phyloP scores from a whole-genome alignment of 2,888 invertebrate genomes.

The Mayetiola destructor region DNA sequence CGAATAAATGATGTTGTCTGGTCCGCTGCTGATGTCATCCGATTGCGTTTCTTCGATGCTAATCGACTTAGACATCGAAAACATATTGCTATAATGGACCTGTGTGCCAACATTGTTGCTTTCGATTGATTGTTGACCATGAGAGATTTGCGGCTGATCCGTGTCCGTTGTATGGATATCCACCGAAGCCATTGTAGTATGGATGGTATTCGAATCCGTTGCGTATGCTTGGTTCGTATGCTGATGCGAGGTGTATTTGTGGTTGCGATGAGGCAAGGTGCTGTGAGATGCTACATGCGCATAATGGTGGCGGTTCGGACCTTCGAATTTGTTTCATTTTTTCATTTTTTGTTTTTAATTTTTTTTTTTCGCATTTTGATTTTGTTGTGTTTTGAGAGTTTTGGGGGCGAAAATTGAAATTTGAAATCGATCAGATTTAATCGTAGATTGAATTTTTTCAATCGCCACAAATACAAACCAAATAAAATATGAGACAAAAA shows the following conservation, averaged over 20 bases:
- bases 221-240: constrained; percentile 11
- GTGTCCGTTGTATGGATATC: constrained; percentile 24
- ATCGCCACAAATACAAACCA: background rate
- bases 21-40: constrained; percentile 17
- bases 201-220: constrained; percentile 15
- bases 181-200: constrained; percentile 26
- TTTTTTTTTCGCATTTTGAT: background rate
- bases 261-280: constrained; percentile 22
- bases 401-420: too few species aligned
- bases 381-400: background rate
- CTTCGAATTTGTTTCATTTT: constrained; percentile 21
- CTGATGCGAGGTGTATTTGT: constrained; percentile 26
- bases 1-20: constrained; percentile 34
- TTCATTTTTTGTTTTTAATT: constrained; percentile 1
- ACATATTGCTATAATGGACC: constrained; percentile 38
- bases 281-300: constrained; percentile 31
- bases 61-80: constrained; percentile 37
- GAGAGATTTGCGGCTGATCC: constrained; percentile 31
- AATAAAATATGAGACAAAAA: too few species aligned
- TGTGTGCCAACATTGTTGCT: constrained; percentile 25
- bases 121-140: constrained; percentile 29
- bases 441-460: too few species aligned
- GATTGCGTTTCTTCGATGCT: constrained; percentile 31
- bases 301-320: constrained; percentile 33
- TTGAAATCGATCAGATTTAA: too few species aligned